Evolutionary conservation across 2,113 vertebrate species (phyloP).

Genomic region (Sylvietta virens): DNA sequence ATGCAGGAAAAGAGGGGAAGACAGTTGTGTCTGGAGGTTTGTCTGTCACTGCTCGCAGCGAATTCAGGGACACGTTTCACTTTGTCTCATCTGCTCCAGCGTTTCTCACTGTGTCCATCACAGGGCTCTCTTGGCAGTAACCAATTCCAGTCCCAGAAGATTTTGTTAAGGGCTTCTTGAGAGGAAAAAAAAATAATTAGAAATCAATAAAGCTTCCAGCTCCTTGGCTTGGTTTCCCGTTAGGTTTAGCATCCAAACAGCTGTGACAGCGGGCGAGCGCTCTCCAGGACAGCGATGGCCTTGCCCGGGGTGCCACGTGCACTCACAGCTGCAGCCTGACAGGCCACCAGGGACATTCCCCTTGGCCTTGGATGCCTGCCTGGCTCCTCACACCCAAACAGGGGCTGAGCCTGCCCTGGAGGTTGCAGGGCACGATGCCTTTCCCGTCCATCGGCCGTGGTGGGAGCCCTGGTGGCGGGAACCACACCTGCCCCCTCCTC

Average conservation of each 20-base stretch:
- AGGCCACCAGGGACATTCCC: neutral
- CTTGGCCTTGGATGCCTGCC: neutral
- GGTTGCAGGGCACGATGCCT: neutral
- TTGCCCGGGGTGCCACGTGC: neutral
- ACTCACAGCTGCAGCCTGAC: neutral
- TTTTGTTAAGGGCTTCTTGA: conserved; percentile 16
- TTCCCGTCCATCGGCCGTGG: accelerated
- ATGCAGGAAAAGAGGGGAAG: neutral
- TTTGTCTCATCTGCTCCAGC: neutral
- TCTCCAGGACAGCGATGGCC: accelerated
- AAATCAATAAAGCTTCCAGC: neutral
- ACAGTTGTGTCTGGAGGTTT: neutral
- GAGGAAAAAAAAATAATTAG: neutral
- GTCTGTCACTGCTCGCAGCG: neutral
- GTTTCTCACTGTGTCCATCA: conserved; percentile 4
- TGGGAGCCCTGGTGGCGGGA: neutral
- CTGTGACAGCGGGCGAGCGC: accelerated
- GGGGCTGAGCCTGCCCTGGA: neutral
- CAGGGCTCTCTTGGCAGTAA: neutral
- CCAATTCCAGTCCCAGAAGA: neutral
- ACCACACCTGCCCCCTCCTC: neutral
- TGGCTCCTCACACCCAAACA: neutral
- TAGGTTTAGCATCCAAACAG: neutral
- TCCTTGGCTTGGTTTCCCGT: neutral
- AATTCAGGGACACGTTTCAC: neutral